phyloP scores from a whole-genome alignment of 1,140 invertebrate species.

The Zaprionus ghesquierei region DNA sequence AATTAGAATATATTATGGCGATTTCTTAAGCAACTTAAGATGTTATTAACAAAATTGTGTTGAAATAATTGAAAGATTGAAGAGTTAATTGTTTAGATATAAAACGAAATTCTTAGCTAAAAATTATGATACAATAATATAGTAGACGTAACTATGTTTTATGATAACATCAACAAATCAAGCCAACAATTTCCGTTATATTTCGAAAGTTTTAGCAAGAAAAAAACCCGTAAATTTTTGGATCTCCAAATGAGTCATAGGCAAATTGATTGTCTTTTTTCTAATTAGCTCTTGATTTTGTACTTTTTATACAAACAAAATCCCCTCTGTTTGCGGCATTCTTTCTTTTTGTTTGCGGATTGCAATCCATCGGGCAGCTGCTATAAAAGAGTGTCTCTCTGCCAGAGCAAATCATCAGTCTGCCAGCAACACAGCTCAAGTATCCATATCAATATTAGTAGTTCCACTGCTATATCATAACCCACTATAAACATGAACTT shows the following conservation, averaged over 20 bases:
- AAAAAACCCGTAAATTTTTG: neutral
- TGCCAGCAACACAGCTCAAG: slow-evolving; percentile 2
- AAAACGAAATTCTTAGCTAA: too few species aligned
- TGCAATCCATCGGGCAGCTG: neutral
- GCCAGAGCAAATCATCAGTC: slow-evolving; percentile 5
- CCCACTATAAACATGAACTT: slow-evolving; percentile 65
- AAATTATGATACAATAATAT: too few species aligned
- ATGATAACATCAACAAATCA: neutral
- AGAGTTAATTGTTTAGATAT: too few species aligned
- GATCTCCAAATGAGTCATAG: neutral
- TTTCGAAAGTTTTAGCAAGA: neutral
- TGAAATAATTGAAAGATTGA: too few species aligned
- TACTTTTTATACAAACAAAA: neutral
- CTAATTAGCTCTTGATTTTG: neutral
- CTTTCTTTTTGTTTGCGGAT: neutral
- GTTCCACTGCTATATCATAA: neutral
- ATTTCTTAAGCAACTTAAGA: too few species aligned
- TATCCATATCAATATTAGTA: neutral
- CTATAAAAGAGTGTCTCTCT: neutral
- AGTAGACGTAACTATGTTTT: too few species aligned
- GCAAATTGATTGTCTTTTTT: neutral
- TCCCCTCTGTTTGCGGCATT: neutral
- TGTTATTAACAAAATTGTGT: too few species aligned
- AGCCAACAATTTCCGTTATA: neutral
- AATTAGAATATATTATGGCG: neutral